Conservation (phyloP, 37 sponge, comb jelly and placozoan genomes). For the Spongia lamella region DNA sequence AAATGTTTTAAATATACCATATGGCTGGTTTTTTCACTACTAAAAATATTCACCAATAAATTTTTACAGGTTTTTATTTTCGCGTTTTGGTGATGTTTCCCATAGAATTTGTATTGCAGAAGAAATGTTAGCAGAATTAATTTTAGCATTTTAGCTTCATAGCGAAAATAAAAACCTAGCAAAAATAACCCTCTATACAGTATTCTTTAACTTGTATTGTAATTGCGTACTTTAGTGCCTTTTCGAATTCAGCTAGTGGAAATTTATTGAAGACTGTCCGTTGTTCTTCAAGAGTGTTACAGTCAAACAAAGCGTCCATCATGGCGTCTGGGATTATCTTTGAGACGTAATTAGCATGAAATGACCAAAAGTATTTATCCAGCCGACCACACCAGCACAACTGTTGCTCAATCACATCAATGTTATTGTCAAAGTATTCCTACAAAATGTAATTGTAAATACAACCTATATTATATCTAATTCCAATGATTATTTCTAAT, state of each 20-base stretch:
- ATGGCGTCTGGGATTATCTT: not conserved
- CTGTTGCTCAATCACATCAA: constrained; percentile 17
- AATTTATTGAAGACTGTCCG: constrained; percentile 13
- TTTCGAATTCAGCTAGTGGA: constrained; percentile 28
- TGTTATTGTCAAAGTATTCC: constrained; percentile 48
- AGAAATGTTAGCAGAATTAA: too few species aligned
- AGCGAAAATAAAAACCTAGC: too few species aligned
- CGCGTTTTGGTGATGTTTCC: too few species aligned
- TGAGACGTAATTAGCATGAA: not conserved
- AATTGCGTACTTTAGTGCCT: constrained; percentile 16
- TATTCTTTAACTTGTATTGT: not conserved
- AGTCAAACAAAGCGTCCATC: constrained; percentile 48
- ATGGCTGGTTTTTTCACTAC: constrained; percentile 2
- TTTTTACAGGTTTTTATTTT: too few species aligned
- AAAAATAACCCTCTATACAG: too few species aligned
- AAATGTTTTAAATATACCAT: not conserved
- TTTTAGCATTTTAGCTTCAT: too few species aligned
- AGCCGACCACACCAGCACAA: constrained; percentile 28
- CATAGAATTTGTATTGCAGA: too few species aligned
- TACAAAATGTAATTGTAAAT: not conserved
- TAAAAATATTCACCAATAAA: too few species aligned
- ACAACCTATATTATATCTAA: too few species aligned
- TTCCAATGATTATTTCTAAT: too few species aligned
- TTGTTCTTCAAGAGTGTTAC: constrained; percentile 51
- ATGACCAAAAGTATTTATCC: constrained; percentile 24